A percentile compares a stretch with the other conserved stretches of the same genome.
Conservation (phyloP, 2,797 vertebrate species). For the Cacajao melanocephalus region DNA sequence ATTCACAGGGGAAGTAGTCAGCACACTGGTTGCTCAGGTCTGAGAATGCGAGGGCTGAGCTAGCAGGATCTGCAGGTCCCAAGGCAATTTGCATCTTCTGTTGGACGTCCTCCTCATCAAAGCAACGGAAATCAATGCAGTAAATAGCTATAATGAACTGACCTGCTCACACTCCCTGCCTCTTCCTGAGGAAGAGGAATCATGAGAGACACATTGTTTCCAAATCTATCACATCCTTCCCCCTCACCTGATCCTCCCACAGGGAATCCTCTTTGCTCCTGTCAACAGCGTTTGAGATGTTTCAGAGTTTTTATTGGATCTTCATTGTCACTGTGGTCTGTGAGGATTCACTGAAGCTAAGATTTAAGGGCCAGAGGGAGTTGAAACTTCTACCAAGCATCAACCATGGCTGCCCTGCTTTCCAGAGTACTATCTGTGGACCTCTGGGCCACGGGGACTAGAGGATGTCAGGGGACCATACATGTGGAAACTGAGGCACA, state of each 20-base stretch:
- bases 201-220: background rate
- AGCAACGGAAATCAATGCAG: constrained; percentile 53
- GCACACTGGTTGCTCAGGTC: background rate
- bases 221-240: background rate
- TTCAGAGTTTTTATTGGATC: background rate
- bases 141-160: constrained; percentile 28
- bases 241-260: background rate
- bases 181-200: constrained; percentile 13
- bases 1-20: background rate
- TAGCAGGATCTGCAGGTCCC: background rate
- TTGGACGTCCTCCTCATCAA: constrained; percentile 17
- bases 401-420: background rate
- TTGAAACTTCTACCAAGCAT: background rate
- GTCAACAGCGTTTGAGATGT: background rate
- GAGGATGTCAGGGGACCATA: background rate
- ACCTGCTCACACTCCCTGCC: background rate
- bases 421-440: background rate
- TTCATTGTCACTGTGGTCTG: background rate
- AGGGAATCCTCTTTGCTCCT: background rate
- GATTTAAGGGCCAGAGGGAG: background rate
- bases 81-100: background rate
- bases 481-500: background rate
- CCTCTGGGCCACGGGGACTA: background rate
- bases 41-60: background rate
- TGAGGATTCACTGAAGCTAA: background rate